Conservation (phyloP, 1,140 invertebrate species). For the Euwallacea fornicatus region DNA sequence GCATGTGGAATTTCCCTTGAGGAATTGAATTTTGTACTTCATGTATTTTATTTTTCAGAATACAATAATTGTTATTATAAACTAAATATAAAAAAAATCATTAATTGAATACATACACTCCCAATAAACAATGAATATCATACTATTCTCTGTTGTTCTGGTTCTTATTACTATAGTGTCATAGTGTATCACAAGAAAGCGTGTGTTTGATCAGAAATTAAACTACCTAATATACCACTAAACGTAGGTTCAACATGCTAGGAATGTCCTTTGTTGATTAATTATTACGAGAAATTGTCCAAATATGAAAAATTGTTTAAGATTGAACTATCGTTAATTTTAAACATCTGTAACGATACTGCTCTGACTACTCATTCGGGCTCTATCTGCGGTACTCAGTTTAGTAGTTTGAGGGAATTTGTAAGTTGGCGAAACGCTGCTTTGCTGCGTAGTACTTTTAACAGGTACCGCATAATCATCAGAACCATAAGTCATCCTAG, state of each 20-base stretch:
- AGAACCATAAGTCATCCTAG: constrained; percentile 35
- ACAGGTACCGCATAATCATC: constrained; percentile 41
- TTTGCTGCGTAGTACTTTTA: constrained; percentile 25
- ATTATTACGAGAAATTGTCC: background rate
- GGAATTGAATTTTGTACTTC: constrained; percentile 1
- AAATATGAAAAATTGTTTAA: background rate
- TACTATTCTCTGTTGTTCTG: background rate
- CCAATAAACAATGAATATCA: background rate
- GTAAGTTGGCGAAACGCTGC: constrained; percentile 10
- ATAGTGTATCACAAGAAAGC: background rate
- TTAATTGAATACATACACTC: too few species aligned
- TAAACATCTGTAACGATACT: constrained; percentile 47
- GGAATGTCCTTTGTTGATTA: background rate
- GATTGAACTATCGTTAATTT: background rate
- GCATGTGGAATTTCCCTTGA: constrained; percentile 34
- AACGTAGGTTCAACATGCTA: constrained; percentile 24
- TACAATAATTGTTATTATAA: constrained; percentile 2
- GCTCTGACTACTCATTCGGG: constrained; percentile 44
- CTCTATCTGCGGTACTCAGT: constrained; percentile 10
- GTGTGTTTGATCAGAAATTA: background rate
- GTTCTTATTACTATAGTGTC: background rate
- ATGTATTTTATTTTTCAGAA: background rate
- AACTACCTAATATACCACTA: background rate
- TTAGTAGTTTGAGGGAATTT: constrained; percentile 9
- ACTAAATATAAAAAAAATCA: background rate